These are phyloP conservation scores for Chorisops tibialis DNA, from an alignment of 2,888 invertebrate species.

Conservation along the genomic window DNA sequence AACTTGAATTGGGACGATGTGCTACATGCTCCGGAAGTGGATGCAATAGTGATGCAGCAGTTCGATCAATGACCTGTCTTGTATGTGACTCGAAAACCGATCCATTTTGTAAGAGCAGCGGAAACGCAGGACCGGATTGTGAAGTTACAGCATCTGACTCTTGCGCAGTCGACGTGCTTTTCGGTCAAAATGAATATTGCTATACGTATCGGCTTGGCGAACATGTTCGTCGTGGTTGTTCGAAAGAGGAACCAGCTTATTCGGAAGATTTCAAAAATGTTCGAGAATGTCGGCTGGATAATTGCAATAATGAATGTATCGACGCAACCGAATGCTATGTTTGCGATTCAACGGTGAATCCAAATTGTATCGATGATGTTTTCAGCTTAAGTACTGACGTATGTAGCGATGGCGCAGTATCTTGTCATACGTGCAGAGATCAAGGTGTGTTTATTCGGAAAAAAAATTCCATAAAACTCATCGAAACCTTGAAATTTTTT, in stretches of 20 bases:
- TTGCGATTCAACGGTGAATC: not conserved
- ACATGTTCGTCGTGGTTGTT: not conserved
- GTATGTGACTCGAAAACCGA: constrained; percentile 3
- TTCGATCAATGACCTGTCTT: not conserved
- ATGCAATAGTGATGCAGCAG: constrained; percentile 3
- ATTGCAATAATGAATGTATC: constrained; percentile 19
- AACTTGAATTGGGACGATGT: not conserved
- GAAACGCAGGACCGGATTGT: not conserved
- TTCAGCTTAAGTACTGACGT: not conserved
- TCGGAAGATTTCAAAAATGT: not conserved
- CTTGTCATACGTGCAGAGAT: constrained; percentile 13
- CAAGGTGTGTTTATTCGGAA: not conserved
- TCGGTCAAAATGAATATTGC: not conserved
- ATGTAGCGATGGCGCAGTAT: not conserved
- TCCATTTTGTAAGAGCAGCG: not conserved
- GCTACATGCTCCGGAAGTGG: constrained; percentile 6
- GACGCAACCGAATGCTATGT: not conserved
- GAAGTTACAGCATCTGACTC: not conserved
- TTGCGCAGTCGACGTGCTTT: not conserved
- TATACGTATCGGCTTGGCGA: not conserved
- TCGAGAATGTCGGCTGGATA: constrained; percentile 1
- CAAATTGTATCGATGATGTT: not conserved
- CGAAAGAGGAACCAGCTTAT: not conserved
- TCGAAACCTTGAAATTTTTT: no score
- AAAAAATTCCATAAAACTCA: no score